These are phyloP conservation scores for Trachymyrmex cornetzi DNA, from an alignment of 1,140 invertebrate genomes.

Conservation along the genomic window DNA sequence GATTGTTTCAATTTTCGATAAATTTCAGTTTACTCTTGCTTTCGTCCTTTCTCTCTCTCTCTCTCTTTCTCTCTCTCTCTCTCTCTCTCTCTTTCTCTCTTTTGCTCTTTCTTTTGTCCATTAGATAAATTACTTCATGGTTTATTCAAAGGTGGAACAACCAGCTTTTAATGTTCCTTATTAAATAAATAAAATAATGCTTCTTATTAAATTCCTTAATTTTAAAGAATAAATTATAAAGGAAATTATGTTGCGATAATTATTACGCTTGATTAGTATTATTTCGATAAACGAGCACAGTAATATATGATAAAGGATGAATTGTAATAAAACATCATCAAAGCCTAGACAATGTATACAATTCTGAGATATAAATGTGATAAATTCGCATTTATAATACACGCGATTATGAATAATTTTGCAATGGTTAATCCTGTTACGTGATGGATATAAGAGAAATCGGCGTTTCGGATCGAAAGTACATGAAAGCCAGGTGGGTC, in stretches of 20 bases:
- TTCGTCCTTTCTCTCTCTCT: too few species aligned
- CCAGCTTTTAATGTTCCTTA: neutral
- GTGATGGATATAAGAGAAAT: slow-evolving; percentile 48
- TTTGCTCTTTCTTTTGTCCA: too few species aligned
- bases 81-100: too few species aligned
- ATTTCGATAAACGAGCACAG: neutral
- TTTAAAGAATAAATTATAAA: neutral
- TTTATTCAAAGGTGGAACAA: too few species aligned
- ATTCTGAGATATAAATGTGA: neutral
- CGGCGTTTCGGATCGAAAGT: slow-evolving; percentile 52
- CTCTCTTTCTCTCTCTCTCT: too few species aligned
- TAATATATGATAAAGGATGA: neutral
- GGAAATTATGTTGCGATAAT: neutral
- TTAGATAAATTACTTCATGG: too few species aligned
- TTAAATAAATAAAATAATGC: neutral
- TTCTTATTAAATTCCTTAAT: too few species aligned
- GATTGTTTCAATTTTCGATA: too few species aligned
- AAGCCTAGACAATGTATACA: neutral
- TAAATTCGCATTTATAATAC: neutral
- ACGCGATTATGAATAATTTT: slow-evolving; percentile 12
- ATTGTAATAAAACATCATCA: neutral
- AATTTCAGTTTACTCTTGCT: too few species aligned
- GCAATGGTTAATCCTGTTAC: neutral
- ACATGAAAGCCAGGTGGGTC: slow-evolving; percentile 81
- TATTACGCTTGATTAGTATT: neutral